phyloP scores from a whole-genome alignment of 2,797 vertebrate genomes.

The Cottoperca gobio region DNA sequence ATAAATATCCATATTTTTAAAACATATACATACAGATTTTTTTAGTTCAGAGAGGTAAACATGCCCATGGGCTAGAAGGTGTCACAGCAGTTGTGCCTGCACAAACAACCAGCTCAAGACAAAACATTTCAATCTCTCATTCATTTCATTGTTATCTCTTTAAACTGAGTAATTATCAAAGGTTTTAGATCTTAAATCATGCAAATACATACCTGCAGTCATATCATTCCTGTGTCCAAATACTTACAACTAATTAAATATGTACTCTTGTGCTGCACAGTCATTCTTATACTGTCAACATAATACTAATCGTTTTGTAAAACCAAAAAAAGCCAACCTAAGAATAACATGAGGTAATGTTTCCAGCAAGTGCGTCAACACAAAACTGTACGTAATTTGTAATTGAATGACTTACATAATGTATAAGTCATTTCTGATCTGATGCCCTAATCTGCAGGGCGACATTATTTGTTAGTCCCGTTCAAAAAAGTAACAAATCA shows the following conservation, averaged over 20 bases:
- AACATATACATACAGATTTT: slow-evolving; percentile 11
- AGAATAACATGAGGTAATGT: not conserved
- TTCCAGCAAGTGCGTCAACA: not conserved
- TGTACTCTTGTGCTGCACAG: too few relatives aligned
- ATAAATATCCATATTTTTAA: slow-evolving; percentile 59
- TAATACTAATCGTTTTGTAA: not conserved
- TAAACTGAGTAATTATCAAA: not conserved
- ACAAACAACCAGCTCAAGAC: slow-evolving; percentile 5
- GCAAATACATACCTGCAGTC: too few relatives aligned
- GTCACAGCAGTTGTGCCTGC: not conserved
- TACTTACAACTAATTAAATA: not conserved
- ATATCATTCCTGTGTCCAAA: not conserved
- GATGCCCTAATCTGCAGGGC: not conserved
- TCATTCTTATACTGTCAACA: not conserved
- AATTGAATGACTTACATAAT: not conserved
- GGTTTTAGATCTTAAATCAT: not conserved
- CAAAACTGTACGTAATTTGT: not conserved
- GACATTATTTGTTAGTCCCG: not conserved
- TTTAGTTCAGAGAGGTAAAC: slow-evolving; percentile 23
- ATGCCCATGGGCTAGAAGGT: slow-evolving; percentile 8
- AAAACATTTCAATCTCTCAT: not conserved
- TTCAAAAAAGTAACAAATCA: not conserved
- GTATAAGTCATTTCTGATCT: too few relatives aligned
- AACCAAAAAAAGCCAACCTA: not conserved
- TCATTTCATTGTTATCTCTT: not conserved